Evolutionary conservation across 2,888 invertebrate species (phyloP).

Genomic region (Acronicta aceris): DNA sequence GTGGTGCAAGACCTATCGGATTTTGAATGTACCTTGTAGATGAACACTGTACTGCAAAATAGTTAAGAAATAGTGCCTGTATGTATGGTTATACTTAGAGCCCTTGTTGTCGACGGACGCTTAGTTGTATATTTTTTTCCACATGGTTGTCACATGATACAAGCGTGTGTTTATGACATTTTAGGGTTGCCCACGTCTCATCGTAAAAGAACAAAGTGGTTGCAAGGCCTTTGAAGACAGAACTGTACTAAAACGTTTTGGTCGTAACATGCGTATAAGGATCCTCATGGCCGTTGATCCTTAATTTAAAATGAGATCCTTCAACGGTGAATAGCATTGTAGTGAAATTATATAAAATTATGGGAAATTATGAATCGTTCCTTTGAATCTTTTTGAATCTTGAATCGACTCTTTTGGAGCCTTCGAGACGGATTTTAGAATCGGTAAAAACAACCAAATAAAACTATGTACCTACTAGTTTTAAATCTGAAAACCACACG

Average conservation of each 20-base stretch:
- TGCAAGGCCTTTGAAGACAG: not conserved
- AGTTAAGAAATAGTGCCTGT: no score
- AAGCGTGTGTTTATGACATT: not conserved
- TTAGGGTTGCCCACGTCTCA: not conserved
- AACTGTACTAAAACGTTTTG: not conserved
- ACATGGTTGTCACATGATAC: slow-evolving; percentile 3
- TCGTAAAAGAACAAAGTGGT: slow-evolving; percentile 1
- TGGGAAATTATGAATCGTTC: no score
- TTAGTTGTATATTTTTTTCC: slow-evolving; percentile 1
- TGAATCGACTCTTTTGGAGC: not conserved
- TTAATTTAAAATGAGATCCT: no score
- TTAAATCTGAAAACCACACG: no score
- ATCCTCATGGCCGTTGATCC: no score
- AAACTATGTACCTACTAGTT: no score
- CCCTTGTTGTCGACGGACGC: slow-evolving; percentile 3
- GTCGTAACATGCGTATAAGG: not conserved
- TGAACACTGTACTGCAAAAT: no score
- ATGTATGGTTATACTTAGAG: no score
- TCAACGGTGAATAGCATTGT: no score
- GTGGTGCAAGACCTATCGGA: not conserved
- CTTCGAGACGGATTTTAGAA: not conserved
- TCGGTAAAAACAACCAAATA: not conserved
- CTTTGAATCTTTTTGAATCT: no score
- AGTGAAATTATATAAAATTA: no score
- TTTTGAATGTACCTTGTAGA: not conserved